Conservation (phyloP, 2,888 invertebrate genomes). For the Brachyptera putata region DNA sequence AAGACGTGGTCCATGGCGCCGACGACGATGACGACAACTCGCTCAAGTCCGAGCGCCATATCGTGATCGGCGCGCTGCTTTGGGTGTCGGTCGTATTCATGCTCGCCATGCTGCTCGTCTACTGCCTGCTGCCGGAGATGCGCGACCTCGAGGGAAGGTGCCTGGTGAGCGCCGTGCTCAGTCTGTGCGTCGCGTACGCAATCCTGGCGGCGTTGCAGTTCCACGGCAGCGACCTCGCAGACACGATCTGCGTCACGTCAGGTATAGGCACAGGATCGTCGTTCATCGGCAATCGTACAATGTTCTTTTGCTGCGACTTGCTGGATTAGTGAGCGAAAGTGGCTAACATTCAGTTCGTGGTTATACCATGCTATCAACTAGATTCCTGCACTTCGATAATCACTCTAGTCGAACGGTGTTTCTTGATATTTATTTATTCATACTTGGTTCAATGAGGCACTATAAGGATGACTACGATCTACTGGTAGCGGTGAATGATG, state of each 20-base stretch:
- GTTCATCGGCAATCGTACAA: too few relatives aligned
- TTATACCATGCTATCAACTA: too few relatives aligned
- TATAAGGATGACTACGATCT: too few relatives aligned
- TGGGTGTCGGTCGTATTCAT: conserved; percentile 58
- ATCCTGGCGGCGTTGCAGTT: conserved; percentile 56
- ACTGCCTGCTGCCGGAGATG: conserved; percentile 56
- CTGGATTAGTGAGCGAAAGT: too few relatives aligned
- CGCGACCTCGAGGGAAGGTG: conserved; percentile 62
- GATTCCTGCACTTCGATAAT: too few relatives aligned
- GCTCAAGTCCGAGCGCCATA: not conserved
- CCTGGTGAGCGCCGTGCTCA: conserved; percentile 57
- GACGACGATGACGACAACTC: not conserved
- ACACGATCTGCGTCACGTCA: conserved; percentile 49
- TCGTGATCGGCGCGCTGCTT: conserved; percentile 37
- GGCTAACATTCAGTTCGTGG: too few relatives aligned
- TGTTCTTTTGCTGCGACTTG: too few relatives aligned
- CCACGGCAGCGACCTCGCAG: conserved; percentile 41
- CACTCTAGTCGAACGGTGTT: too few relatives aligned
- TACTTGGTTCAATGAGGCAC: too few relatives aligned
- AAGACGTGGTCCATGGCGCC: conserved; percentile 5
- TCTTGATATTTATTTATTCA: too few relatives aligned
- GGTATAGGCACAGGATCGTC: conserved; percentile 49
- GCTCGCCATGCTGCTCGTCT: conserved; percentile 55
- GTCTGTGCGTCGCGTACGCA: conserved; percentile 56
- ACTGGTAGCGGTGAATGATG: too few relatives aligned